These are phyloP conservation scores for Crotalus horridus DNA, from an alignment of 2,113 vertebrate species.

Conservation along the genomic window DNA sequence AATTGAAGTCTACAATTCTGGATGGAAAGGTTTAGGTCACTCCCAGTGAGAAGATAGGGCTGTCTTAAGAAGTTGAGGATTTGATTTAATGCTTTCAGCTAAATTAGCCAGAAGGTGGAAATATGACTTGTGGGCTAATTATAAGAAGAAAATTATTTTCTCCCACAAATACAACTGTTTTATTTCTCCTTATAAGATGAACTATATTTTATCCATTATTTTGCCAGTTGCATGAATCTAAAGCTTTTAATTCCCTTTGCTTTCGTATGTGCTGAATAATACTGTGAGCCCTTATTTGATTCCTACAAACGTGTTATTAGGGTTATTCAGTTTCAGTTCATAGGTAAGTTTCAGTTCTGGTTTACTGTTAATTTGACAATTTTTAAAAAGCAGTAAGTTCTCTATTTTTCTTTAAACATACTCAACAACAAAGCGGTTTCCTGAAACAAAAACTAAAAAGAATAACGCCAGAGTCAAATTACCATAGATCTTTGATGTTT, in stretches of 20 bases:
- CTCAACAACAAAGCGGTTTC: conserved; percentile 9
- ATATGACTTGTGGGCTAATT: not conserved
- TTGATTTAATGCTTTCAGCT: not conserved
- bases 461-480: conserved; percentile 13
- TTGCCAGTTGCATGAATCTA: not conserved
- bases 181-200: not conserved
- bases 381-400: not conserved
- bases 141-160: not conserved
- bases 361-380: conserved; percentile 11
- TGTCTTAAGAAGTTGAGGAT: not conserved
- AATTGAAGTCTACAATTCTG: no score
- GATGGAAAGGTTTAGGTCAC: not conserved
- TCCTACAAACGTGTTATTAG: not conserved
- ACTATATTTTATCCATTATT: not conserved
- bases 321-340: not conserved
- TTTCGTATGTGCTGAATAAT: not conserved
- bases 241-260: not conserved
- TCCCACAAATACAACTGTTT: not conserved
- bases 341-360: not conserved
- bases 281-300: not conserved
- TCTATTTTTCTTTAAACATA: not conserved
- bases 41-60: not conserved
- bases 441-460: conserved; percentile 14
- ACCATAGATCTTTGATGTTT: not conserved
- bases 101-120: not conserved